phyloP scores from a whole-genome alignment of 1,140 invertebrate genomes.

The Cyclargus thomasi region DNA sequence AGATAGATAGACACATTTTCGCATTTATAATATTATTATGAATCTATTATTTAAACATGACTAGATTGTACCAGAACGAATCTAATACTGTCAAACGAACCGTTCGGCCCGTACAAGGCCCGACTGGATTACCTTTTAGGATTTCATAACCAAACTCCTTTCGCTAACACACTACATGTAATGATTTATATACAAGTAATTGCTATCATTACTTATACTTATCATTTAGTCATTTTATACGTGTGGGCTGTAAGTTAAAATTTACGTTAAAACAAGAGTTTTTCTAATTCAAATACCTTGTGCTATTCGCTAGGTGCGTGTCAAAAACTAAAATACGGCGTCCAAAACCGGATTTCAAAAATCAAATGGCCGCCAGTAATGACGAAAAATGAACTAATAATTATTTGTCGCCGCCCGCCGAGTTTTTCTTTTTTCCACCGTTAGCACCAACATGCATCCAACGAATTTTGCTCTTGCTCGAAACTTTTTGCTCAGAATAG shows the following conservation, averaged over 20 bases:
- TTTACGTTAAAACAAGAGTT: neutral
- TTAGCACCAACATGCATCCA: too few species aligned
- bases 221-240: neutral
- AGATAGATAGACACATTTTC: too few species aligned
- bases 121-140: slow-evolving; percentile 26
- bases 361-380: too few species aligned
- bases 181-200: neutral
- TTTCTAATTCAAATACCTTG: too few species aligned
- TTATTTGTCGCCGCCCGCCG: too few species aligned
- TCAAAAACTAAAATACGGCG: too few species aligned
- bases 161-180: slow-evolving; percentile 20
- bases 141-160: slow-evolving; percentile 26
- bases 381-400: too few species aligned
- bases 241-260: neutral
- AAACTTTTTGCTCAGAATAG: too few species aligned
- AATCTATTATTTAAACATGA: neutral
- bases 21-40: neutral
- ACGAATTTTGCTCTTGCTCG: too few species aligned
- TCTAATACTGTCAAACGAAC: neutral
- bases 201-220: neutral
- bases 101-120: slow-evolving; percentile 9
- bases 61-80: neutral
- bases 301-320: too few species aligned
- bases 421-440: too few species aligned
- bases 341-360: too few species aligned